Conservation (phyloP, 2,797 vertebrate genomes). For the Bradypodion ventrale region DNA sequence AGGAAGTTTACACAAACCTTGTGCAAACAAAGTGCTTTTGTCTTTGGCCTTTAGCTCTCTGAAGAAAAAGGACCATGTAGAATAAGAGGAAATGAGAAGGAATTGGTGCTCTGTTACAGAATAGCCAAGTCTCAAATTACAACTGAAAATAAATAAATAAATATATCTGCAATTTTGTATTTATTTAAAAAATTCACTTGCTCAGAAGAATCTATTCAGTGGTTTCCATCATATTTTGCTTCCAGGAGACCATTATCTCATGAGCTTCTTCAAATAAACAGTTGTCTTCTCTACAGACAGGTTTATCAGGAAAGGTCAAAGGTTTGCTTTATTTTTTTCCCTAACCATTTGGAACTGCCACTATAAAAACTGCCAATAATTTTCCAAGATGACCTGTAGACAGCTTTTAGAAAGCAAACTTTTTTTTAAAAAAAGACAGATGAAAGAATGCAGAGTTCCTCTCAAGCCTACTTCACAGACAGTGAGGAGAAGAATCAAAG, state of each 20-base stretch:
- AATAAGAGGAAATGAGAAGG: neutral
- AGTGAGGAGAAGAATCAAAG: conserved; percentile 38
- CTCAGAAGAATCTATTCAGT: conserved; percentile 9
- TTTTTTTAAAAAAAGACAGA: neutral
- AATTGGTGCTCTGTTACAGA: neutral
- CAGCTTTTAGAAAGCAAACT: neutral
- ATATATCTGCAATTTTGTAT: neutral
- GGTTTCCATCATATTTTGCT: neutral
- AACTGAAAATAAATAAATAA: neutral
- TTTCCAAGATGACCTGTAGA: conserved; percentile 28
- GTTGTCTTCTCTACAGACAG: conserved; percentile 48
- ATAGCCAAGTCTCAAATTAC: neutral
- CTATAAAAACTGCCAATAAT: conserved; percentile 10
- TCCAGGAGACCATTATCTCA: conserved; percentile 29
- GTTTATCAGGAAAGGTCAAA: conserved; percentile 54
- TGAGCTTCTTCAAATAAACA: conserved; percentile 64
- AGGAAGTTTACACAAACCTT: conserved; percentile 57
- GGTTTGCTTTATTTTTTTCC: conserved; percentile 30
- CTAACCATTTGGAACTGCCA: conserved; percentile 31
- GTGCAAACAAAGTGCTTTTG: neutral
- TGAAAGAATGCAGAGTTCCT: conserved; percentile 54
- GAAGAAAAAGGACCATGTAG: conserved; percentile 38
- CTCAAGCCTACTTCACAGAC: conserved; percentile 25
- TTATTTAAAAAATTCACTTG: neutral
- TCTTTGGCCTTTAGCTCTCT: conserved; percentile 16